Conservation (phyloP, 2,888 invertebrate species). For the Meliscaeva auricollis region DNA sequence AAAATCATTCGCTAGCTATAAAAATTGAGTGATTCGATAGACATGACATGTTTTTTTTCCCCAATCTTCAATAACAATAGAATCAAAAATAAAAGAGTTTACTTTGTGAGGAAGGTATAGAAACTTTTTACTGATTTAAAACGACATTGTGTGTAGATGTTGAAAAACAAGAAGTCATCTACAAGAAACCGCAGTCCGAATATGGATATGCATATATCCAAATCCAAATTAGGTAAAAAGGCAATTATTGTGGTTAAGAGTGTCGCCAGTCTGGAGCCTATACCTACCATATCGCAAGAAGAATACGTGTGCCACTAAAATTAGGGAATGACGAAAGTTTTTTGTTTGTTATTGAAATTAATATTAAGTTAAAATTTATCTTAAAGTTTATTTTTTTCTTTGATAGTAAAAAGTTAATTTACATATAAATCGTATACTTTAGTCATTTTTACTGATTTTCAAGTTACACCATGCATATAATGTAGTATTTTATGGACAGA, state of each 20-base stretch:
- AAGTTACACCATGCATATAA: neutral
- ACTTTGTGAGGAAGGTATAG: too few species aligned
- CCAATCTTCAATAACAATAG: too few species aligned
- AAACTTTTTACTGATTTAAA: neutral
- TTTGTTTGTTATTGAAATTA: constrained; percentile 25
- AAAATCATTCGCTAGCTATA: too few species aligned
- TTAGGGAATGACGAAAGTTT: constrained; percentile 64
- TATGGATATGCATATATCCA: neutral
- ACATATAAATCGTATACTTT: constrained; percentile 31
- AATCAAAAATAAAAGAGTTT: too few species aligned
- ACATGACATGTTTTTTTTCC: too few species aligned
- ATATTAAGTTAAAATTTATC: constrained; percentile 12
- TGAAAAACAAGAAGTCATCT: constrained; percentile 20
- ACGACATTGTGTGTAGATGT: neutral
- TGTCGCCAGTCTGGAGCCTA: constrained; percentile 25
- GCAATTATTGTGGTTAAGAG: constrained; percentile 6
- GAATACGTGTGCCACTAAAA: constrained; percentile 60
- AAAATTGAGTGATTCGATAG: too few species aligned
- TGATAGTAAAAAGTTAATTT: constrained; percentile 33
- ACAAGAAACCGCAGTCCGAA: constrained; percentile 7
- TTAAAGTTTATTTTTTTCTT: neutral
- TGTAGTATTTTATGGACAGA: too few species aligned
- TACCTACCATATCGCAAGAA: neutral
- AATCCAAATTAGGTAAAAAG: constrained; percentile 29
- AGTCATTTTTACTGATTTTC: neutral